These are phyloP conservation scores for Peromyscus eremicus DNA, from an alignment of 2,797 vertebrate species.

Conservation along the genomic window DNA sequence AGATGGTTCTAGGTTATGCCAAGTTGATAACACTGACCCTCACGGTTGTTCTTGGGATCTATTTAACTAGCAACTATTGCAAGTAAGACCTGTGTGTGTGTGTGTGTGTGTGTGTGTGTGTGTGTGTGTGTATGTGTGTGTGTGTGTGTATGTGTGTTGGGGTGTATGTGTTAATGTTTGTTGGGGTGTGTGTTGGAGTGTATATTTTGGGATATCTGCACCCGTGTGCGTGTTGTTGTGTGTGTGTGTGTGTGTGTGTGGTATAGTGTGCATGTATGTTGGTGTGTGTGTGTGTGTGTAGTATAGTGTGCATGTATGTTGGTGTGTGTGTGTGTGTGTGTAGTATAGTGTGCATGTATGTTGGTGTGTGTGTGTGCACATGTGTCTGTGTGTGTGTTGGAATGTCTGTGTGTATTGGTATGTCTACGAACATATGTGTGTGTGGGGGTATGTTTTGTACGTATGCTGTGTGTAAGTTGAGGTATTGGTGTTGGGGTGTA, in stretches of 20 bases:
- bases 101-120: not conserved
- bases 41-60: not conserved
- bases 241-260: not conserved
- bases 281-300: not conserved
- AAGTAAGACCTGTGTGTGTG: not conserved
- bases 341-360: not conserved
- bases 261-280: not conserved
- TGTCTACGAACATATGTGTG: not conserved
- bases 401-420: not conserved
- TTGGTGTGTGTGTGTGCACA: not conserved
- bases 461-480: not conserved
- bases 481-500: not conserved
- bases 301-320: not conserved
- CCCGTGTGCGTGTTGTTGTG: not conserved
- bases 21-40: not conserved
- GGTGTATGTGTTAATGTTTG: not conserved
- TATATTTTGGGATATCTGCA: not conserved
- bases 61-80: not conserved
- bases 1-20: not conserved
- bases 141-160: not conserved
- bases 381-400: not conserved
- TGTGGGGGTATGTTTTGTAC: not conserved
- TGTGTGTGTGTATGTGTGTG: not conserved
- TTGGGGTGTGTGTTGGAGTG: not conserved
- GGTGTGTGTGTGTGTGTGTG: not conserved